A percentile compares a stretch with the other conserved stretches of the same genome.
These are phyloP conservation scores for Erethizon dorsatum DNA, from an alignment of 2,797 vertebrate genomes.

Conservation along the genomic window DNA sequence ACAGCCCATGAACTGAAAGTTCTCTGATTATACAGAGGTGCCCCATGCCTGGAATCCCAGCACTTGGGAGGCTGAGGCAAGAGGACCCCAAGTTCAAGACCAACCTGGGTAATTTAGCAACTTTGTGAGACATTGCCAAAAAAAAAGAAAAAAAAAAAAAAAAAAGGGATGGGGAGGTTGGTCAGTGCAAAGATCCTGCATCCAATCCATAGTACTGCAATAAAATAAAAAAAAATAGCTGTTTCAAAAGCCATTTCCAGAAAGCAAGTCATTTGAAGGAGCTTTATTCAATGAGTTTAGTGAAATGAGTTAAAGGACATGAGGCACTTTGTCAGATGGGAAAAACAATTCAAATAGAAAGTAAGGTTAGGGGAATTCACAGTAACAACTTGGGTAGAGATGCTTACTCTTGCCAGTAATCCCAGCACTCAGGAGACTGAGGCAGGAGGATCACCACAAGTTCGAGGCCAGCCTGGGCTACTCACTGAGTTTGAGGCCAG, in stretches of 20 bases:
- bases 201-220: not conserved
- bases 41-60: not conserved
- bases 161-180: too few relatives aligned
- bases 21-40: not conserved
- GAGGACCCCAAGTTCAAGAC: not conserved
- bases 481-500: not conserved
- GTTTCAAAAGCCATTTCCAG: constrained; percentile 13
- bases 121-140: not conserved
- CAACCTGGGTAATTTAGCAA: not conserved
- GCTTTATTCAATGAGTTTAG: constrained; percentile 38
- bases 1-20: not conserved
- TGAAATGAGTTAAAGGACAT: not conserved
- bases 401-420: not conserved
- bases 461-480: not conserved
- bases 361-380: not conserved
- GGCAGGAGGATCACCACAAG: not conserved
- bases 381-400: not conserved
- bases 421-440: not conserved
- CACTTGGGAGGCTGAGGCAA: not conserved
- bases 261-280: constrained; percentile 31
- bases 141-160: not conserved
- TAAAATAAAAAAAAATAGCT: not conserved
- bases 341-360: constrained; percentile 37
- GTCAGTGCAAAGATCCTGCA: not conserved
- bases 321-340: not conserved